Evolutionary conservation across 2,888 invertebrate species (phyloP).

Genomic region (Tetragonisca angustula): DNA sequence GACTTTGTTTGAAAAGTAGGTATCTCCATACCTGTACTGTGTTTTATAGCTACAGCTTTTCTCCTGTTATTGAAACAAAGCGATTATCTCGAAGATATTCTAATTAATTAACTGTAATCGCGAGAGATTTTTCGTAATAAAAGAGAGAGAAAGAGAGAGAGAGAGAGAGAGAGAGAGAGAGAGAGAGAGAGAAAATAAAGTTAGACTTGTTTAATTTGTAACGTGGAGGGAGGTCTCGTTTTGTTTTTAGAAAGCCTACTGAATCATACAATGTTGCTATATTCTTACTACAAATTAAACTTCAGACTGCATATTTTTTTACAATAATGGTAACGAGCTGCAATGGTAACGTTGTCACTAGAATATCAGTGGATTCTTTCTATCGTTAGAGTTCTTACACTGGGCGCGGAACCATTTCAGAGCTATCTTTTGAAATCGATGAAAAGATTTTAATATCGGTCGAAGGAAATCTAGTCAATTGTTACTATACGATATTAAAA

Average conservation of each 20-base stretch:
- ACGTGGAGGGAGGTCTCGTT: not conserved
- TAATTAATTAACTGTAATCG: slow-evolving; percentile 2
- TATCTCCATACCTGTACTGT: not conserved
- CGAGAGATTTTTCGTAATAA: slow-evolving; percentile 14
- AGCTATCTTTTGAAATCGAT: not conserved
- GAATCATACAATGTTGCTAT: slow-evolving; percentile 6
- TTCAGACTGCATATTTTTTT: slow-evolving; percentile 13
- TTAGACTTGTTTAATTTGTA: slow-evolving; percentile 4
- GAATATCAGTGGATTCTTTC: not conserved
- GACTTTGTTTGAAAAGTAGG: not conserved
- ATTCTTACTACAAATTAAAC: slow-evolving; percentile 14
- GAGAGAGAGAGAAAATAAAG: not conserved
- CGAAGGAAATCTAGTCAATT: slow-evolving; percentile 18
- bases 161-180: not conserved
- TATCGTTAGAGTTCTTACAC: slow-evolving; percentile 6
- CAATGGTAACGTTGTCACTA: not conserved
- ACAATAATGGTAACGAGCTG: not conserved
- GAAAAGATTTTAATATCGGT: not conserved
- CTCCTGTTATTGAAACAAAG: not conserved
- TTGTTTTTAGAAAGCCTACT: slow-evolving; percentile 17
- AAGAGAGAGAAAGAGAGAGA: not conserved
- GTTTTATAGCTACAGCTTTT: not conserved
- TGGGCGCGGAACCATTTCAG: slow-evolving; percentile 21
- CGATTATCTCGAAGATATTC: not conserved
- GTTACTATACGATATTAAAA: slow-evolving; percentile 1